A percentile compares a stretch with the other conserved stretches of the same genome.
Evolutionary conservation across 2,797 vertebrate genomes (phyloP).

Genomic region (Parambassis ranga): DNA sequence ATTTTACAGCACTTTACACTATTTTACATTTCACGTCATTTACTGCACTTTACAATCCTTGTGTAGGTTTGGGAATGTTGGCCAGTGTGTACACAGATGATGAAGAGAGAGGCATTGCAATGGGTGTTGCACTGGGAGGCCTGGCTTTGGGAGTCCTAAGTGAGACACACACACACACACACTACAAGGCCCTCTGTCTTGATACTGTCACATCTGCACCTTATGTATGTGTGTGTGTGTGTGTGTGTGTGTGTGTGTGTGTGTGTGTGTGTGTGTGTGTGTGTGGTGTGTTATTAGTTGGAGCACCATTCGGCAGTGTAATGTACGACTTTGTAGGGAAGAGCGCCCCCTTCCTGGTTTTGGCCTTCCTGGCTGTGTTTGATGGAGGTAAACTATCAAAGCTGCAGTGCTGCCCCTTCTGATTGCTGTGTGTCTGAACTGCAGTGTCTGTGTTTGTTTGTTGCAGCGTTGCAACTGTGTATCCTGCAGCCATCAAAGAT

Average conservation of each 20-base stretch:
- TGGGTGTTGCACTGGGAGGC: slow-evolving; percentile 91
- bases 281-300: slow-evolving; percentile 77
- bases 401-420: not conserved
- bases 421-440: not conserved
- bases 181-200: not conserved
- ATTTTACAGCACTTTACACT: not conserved
- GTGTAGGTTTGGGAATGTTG: slow-evolving; percentile 91
- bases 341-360: slow-evolving; percentile 87
- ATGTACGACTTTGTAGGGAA: slow-evolving; percentile 92
- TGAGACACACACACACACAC: slow-evolving; percentile 68
- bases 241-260: not conserved
- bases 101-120: slow-evolving; percentile 85
- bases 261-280: no score
- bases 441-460: slow-evolving; percentile 11
- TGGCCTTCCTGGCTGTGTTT: slow-evolving; percentile 87
- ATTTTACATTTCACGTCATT: no score
- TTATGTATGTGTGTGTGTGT: not conserved
- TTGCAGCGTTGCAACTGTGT: slow-evolving; percentile 86
- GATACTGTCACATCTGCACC: no score
- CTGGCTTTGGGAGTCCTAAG: slow-evolving; percentile 90
- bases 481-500: slow-evolving; percentile 88
- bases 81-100: slow-evolving; percentile 90
- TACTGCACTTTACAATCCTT: no score
- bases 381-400: slow-evolving; percentile 83
- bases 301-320: slow-evolving; percentile 91